Evolutionary conservation across 2,888 invertebrate genomes (phyloP).

Genomic region (Chalcosyrphus nemorum): DNA sequence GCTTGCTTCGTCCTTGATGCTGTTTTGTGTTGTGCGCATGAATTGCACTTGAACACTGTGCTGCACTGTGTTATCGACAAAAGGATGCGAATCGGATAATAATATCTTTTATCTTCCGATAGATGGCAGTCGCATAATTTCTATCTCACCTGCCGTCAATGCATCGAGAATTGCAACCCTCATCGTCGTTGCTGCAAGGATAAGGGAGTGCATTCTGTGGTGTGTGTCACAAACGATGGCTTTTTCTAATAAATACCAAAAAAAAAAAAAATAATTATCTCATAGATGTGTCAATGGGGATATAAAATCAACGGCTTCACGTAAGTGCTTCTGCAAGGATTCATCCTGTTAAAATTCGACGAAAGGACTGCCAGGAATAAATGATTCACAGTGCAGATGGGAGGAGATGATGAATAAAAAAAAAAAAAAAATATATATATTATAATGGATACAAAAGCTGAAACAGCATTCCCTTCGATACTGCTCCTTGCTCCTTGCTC

Average conservation of each 20-base stretch:
- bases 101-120: conserved; percentile 43
- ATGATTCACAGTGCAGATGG: neutral
- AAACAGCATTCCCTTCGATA: conserved; percentile 30
- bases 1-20: neutral
- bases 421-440: neutral
- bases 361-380: conserved; percentile 1
- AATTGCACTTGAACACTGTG: conserved; percentile 56
- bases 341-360: neutral
- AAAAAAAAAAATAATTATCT: no score
- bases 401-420: neutral
- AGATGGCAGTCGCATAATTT: conserved; percentile 48
- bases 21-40: conserved; percentile 57
- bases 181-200: neutral
- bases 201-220: conserved; percentile 49
- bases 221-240: conserved; percentile 13
- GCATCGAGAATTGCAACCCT: conserved; percentile 52
- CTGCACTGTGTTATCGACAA: conserved; percentile 62
- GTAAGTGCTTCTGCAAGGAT: conserved; percentile 20
- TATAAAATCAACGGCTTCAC: conserved; percentile 3
- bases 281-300: neutral
- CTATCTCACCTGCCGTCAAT: conserved; percentile 32
- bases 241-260: neutral
- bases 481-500: neutral
- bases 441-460: conserved; percentile 33
- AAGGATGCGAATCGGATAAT: conserved; percentile 12